These are phyloP conservation scores for Syrrhaptes paradoxus DNA, from an alignment of 2,113 vertebrate genomes.

Conservation along the genomic window DNA sequence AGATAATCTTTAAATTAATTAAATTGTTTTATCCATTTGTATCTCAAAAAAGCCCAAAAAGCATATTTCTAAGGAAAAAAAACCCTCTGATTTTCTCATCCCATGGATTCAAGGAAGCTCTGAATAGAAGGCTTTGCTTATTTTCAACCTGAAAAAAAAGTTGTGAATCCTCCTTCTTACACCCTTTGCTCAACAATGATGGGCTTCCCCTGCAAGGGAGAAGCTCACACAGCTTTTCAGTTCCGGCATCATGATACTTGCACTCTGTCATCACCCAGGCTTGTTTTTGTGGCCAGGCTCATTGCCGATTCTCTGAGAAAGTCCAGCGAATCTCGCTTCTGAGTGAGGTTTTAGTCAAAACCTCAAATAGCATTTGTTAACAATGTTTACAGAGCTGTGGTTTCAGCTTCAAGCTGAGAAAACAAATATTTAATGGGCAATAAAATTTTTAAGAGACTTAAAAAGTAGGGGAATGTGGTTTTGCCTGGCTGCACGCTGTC, in stretches of 20 bases:
- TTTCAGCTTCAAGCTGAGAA: neutral
- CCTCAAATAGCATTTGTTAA: constrained; percentile 10
- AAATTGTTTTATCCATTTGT: neutral
- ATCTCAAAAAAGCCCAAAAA: neutral
- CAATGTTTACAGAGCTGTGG: neutral
- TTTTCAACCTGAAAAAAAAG: neutral
- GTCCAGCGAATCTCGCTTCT: neutral
- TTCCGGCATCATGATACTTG: neutral
- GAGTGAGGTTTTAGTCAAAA: constrained; percentile 29
- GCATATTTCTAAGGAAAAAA: neutral
- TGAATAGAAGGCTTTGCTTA: neutral
- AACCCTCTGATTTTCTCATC: neutral
- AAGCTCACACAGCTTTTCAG: neutral
- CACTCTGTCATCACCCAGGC: rapidly evolving
- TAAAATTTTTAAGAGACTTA: constrained; percentile 6
- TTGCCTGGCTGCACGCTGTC: neutral
- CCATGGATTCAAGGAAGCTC: rapidly evolving
- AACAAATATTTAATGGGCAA: constrained; percentile 30
- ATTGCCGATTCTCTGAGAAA: neutral
- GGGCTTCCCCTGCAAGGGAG: neutral
- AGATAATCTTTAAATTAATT: neutral
- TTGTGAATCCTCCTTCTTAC: neutral
- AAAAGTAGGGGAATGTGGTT: constrained; percentile 27
- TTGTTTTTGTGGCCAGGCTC: neutral
- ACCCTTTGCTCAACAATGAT: neutral